Percentiles rank a stretch among this genome's conserved stretches.
phyloP scores from a whole-genome alignment of 92 coral and sea anemone species.

The Umimayanthus kanabou region DNA sequence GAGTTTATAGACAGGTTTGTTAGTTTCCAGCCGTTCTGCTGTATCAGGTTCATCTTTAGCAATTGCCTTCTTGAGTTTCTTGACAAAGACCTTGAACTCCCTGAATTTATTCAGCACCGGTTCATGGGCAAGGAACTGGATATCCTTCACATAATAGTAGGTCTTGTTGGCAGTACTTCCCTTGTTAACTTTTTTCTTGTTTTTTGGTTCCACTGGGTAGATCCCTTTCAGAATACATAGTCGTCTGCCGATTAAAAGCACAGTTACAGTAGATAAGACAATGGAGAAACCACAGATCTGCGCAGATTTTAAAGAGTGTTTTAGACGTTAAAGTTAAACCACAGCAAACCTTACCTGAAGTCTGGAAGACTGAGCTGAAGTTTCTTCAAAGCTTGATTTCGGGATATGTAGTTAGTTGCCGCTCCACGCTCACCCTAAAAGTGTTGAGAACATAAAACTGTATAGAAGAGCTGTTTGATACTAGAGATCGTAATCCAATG shows the following conservation, averaged over 20 bases:
- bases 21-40: conserved; percentile 76
- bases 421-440: conserved; percentile 95
- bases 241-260: conserved; percentile 59
- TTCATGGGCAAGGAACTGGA: conserved; percentile 92
- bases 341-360: conserved; percentile 68
- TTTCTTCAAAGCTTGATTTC: conserved; percentile 94
- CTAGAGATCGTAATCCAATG: not conserved
- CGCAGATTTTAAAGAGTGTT: not conserved
- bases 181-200: conserved; percentile 96
- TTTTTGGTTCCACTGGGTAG: conserved; percentile 97
- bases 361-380: conserved; percentile 93
- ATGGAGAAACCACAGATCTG: not conserved
- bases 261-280: not conserved
- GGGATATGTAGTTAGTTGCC: conserved; percentile 80
- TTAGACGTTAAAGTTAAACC: no score
- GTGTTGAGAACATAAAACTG: not conserved
- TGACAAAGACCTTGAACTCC: conserved; percentile 89
- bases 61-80: conserved; percentile 89
- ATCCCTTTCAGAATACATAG: conserved; percentile 92
- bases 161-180: conserved; percentile 93
- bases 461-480: not conserved
- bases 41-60: conserved; percentile 95
- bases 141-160: conserved; percentile 86
- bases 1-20: conserved; percentile 90
- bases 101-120: conserved; percentile 94